Evolutionary conservation across 2,113 vertebrate genomes (phyloP).

Genomic region (Zosterops hypoxanthus): DNA sequence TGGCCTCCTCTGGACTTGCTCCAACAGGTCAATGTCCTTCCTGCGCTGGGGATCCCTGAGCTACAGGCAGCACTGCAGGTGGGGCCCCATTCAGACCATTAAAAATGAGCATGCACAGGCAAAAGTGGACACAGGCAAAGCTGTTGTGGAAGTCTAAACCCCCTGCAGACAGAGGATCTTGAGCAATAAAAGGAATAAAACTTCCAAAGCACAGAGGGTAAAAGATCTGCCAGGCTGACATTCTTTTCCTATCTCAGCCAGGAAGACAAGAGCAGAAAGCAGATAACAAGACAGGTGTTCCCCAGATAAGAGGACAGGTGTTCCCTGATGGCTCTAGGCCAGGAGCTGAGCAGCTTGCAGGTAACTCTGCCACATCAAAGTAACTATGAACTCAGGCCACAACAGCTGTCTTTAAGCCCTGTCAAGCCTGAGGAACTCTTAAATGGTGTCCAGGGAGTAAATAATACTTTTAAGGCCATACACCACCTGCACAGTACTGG

Average conservation of each 20-base stretch:
- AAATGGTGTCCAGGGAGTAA: not conserved
- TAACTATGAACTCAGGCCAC: constrained; percentile 34
- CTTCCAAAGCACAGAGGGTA: not conserved
- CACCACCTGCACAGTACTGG: not conserved
- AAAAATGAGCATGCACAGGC: not conserved
- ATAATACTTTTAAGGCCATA: not conserved
- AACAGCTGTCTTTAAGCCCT: constrained; percentile 57
- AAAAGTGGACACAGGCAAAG: not conserved
- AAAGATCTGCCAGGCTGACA: not conserved
- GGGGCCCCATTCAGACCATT: not conserved
- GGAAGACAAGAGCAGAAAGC: not conserved
- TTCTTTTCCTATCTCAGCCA: not conserved
- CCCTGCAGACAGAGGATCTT: not conserved
- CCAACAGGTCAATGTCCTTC: rapidly evolving
- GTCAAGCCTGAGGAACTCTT: not conserved
- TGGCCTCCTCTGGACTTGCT: not conserved
- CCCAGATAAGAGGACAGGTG: constrained; percentile 49
- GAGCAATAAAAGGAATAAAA: not conserved
- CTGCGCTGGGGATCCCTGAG: not conserved
- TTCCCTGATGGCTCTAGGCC: constrained; percentile 46
- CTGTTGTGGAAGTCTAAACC: not conserved
- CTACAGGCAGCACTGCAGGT: not conserved
- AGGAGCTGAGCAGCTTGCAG: constrained; percentile 66
- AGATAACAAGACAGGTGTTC: constrained; percentile 45
- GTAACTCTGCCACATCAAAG: constrained; percentile 66